Conservation (phyloP, 2,888 invertebrate genomes). For the Caenorhabditis angaria region DNA sequence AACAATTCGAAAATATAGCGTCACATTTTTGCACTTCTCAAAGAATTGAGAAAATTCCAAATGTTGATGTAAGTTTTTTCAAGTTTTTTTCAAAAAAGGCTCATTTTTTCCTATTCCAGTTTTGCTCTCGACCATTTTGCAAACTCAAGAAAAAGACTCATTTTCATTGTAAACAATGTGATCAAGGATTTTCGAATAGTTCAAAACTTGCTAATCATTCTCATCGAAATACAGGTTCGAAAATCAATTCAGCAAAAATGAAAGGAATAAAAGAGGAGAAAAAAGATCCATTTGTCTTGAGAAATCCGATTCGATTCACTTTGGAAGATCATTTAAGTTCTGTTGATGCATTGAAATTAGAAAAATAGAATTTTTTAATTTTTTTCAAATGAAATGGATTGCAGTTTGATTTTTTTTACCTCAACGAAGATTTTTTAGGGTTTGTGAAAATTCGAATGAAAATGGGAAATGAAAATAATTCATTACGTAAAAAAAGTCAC, state of each 20-base stretch:
- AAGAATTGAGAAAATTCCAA: background rate
- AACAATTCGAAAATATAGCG: conserved; percentile 7
- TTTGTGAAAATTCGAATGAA: background rate
- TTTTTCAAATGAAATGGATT: background rate
- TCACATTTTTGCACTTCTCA: background rate
- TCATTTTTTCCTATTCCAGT: conserved; percentile 15
- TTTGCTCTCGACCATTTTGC: conserved; percentile 56
- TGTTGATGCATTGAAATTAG: background rate
- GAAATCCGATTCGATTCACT: conserved; percentile 33
- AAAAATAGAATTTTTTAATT: background rate
- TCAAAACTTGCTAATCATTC: conserved; percentile 38
- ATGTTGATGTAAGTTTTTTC: conserved; percentile 17
- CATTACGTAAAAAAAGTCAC: too few species aligned
- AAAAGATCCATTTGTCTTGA: conserved; percentile 18
- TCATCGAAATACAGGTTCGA: conserved; percentile 9
- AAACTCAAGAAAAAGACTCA: conserved; percentile 58
- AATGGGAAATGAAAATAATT: too few species aligned
- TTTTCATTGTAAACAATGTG: conserved; percentile 55
- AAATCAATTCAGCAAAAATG: background rate
- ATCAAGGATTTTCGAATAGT: conserved; percentile 52
- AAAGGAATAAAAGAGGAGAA: background rate
- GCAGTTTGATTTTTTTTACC: background rate
- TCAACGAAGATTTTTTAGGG: background rate
- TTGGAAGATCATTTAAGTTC: conserved; percentile 13
- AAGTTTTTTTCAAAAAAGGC: background rate